These are phyloP conservation scores for Sterrhoptilus dennistouni DNA, from an alignment of 2,113 vertebrate species.

Conservation along the genomic window DNA sequence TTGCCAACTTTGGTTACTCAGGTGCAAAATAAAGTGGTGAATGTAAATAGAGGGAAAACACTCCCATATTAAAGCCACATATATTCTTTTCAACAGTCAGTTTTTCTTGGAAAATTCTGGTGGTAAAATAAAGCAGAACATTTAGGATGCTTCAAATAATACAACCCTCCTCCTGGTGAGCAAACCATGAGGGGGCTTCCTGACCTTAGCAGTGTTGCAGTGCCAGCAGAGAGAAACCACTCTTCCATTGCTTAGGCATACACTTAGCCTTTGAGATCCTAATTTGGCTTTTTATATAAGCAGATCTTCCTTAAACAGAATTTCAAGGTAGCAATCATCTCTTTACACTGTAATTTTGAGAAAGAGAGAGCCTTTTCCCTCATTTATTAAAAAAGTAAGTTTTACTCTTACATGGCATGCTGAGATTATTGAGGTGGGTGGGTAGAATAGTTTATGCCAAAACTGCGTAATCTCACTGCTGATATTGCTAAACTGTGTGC, in stretches of 20 bases:
- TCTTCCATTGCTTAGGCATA: conserved; percentile 61
- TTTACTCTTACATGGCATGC: neutral
- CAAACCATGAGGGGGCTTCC: conserved; percentile 60
- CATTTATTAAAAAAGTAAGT: neutral
- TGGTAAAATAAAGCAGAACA: conserved; percentile 23
- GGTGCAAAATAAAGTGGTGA: neutral
- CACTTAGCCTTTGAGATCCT: conserved; percentile 43
- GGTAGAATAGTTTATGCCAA: neutral
- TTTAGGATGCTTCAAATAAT: conserved; percentile 56
- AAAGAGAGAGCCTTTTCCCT: neutral
- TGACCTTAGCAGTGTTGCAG: conserved; percentile 53
- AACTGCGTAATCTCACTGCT: neutral
- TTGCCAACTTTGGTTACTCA: conserved; percentile 28
- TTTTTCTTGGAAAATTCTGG: conserved; percentile 18
- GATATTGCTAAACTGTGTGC: neutral
- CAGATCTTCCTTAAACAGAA: conserved; percentile 50
- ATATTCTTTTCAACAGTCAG: neutral
- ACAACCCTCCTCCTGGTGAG: conserved; percentile 51
- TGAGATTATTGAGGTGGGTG: conserved; percentile 1
- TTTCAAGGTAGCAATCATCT: conserved; percentile 31
- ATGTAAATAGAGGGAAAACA: neutral
- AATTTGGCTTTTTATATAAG: conserved; percentile 60
- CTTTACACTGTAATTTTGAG: neutral
- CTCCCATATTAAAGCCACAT: neutral
- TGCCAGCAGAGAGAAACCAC: conserved; percentile 55